Conservation (phyloP, 2,888 invertebrate genomes). For the Erebia palarica region DNA sequence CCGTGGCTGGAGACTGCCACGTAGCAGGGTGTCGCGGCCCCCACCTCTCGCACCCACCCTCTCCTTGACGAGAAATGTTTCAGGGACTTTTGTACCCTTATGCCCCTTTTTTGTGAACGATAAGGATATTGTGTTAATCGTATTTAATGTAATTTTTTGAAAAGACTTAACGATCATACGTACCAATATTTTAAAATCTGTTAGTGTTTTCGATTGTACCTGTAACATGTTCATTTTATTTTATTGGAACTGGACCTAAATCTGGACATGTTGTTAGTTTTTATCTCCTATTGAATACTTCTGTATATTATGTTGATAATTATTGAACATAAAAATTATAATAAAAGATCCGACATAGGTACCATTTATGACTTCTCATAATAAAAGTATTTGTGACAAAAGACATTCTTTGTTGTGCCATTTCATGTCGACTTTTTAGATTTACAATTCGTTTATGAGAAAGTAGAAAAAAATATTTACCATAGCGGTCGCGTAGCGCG, state of each 20-base stretch:
- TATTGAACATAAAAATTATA: no score
- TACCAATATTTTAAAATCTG: no score
- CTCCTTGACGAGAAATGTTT: constrained; percentile 72
- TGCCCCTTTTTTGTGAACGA: constrained; percentile 76
- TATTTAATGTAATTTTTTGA: constrained; percentile 1
- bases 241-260: no score
- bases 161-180: neutral
- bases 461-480: constrained; percentile 46
- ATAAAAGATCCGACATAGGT: no score
- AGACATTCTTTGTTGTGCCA: no score
- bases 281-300: no score
- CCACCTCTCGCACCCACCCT: constrained; percentile 33
- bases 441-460: neutral
- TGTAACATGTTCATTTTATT: no score
- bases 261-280: no score
- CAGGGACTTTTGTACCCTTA: constrained; percentile 73
- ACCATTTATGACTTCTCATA: no score
- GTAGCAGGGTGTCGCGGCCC: constrained; percentile 51
- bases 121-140: constrained; percentile 78
- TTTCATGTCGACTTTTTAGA: neutral
- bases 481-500: constrained; percentile 33
- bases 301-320: no score
- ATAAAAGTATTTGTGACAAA: no score
- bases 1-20: constrained; percentile 64
- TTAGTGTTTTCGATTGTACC: no score